Evolutionary conservation across 2,888 invertebrate species (phyloP).

Genomic region (Chloroclysta siterata): DNA sequence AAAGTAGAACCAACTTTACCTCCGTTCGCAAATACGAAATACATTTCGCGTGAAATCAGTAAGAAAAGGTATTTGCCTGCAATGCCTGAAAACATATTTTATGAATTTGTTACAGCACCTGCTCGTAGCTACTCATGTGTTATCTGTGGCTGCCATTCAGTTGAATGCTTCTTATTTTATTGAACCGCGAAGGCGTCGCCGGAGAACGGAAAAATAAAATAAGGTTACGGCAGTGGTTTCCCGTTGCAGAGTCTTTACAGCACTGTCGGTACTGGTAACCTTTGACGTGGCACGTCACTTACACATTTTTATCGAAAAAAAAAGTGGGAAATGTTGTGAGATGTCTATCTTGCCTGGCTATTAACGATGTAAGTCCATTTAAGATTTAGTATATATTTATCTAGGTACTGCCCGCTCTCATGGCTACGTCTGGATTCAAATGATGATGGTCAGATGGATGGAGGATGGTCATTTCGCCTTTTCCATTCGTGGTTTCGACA

Average conservation of each 20-base stretch:
- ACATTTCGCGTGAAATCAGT: neutral
- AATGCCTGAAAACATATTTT: neutral
- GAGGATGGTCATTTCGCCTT: too few species aligned
- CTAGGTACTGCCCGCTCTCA: too few species aligned
- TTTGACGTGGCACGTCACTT: too few species aligned
- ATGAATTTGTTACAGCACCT: conserved; percentile 2
- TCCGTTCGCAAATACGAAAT: neutral
- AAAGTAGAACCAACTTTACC: too few species aligned
- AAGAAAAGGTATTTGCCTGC: neutral
- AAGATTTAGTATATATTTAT: too few species aligned
- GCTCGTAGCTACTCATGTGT: neutral
- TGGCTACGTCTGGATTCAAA: too few species aligned
- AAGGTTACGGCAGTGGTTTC: neutral
- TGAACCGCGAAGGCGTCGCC: neutral
- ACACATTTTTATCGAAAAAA: too few species aligned
- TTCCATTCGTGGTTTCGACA: too few species aligned
- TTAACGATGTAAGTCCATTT: too few species aligned
- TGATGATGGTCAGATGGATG: too few species aligned
- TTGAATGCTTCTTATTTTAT: conserved; percentile 1
- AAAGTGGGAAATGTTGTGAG: too few species aligned
- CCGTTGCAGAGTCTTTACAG: neutral
- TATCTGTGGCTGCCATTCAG: conserved; percentile 1
- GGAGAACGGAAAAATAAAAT: neutral
- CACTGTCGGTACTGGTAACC: neutral
- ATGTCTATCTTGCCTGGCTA: too few species aligned